A percentile compares a stretch with the other conserved stretches of the same genome.
These are phyloP conservation scores for Eupithecia inturbata DNA, from an alignment of 2,888 invertebrate species.

Conservation along the genomic window DNA sequence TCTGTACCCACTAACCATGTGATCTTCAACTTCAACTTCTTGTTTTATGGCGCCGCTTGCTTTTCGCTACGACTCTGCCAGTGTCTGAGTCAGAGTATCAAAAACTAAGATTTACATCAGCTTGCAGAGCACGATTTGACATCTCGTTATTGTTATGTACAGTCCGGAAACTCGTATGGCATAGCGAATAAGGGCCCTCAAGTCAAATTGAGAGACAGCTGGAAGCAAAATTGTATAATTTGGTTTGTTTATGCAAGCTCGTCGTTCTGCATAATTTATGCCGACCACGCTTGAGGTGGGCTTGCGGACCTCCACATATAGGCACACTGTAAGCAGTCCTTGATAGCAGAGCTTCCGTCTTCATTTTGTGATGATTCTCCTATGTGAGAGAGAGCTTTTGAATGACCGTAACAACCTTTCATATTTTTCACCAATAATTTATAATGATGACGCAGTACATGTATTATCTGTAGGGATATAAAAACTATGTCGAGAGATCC, in stretches of 20 bases:
- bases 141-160: not conserved
- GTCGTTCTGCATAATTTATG: conserved; percentile 33
- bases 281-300: conserved; percentile 13
- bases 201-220: conserved; percentile 12
- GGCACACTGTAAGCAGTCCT: conserved; percentile 6
- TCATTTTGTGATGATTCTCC: not conserved
- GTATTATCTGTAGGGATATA: no score
- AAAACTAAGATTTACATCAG: not conserved
- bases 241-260: conserved; percentile 20
- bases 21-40: no score
- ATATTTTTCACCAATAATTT: no score
- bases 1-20: not conserved
- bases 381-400: not conserved
- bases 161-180: not conserved
- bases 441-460: no score
- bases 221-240: conserved; percentile 16
- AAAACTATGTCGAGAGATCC: no score
- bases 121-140: conserved; percentile 1
- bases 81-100: no score
- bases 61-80: no score
- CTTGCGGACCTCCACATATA: not conserved
- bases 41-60: no score
- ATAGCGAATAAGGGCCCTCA: conserved; percentile 10
- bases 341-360: not conserved
- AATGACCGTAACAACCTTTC: no score